Evolutionary conservation across 2,888 invertebrate species (phyloP), one percentile per base, ranked within the genome.

Genomic region (Clistopyga incitator): DNA sequence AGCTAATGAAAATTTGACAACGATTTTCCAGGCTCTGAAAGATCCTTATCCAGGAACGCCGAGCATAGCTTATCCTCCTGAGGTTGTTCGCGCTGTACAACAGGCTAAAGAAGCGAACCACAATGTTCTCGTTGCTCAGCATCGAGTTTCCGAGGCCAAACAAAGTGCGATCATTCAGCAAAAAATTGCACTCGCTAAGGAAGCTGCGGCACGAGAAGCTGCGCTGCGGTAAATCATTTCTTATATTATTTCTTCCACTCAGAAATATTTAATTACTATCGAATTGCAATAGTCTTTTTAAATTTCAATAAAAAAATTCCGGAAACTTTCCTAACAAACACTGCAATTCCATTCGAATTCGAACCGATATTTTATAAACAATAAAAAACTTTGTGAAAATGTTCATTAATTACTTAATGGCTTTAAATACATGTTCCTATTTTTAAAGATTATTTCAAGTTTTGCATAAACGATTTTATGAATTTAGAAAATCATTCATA

Each of bases 91-190:
- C 45, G 96, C 96, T 0, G 95, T 97, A 71, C 95, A 96, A 3
- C 95, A 96, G 0, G 97, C 97, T 0, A 96, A 96, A 88, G 95
- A 96, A 84, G 97, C 97, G 0, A 95, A 96, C 0, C 94, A 95
- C 0, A 96, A 96, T 75, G 97, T 97, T 6, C 94, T 95, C 89
- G 94, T 95, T 15, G 96, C 97, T 0, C 97, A 97, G 89, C 96
- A 96, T 68, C 95, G 96, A 85, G 97, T 97, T 29, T 95, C 96
- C 45, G 95, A 95, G 0, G 96, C 96, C 3, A 97, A 97, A 89
- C 96, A 97, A 84, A 95, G 95, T 0, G 96, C 97, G 0, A 91
- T 96, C 6, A 94, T 96, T 87, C 97, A 97, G 84, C 97, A 97
- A 89, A 95, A 95, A 86, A 93, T 96, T 42, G 97, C 97, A 50